Conservation (phyloP, 2,888 invertebrate species). For the Strigamia maritima region DNA sequence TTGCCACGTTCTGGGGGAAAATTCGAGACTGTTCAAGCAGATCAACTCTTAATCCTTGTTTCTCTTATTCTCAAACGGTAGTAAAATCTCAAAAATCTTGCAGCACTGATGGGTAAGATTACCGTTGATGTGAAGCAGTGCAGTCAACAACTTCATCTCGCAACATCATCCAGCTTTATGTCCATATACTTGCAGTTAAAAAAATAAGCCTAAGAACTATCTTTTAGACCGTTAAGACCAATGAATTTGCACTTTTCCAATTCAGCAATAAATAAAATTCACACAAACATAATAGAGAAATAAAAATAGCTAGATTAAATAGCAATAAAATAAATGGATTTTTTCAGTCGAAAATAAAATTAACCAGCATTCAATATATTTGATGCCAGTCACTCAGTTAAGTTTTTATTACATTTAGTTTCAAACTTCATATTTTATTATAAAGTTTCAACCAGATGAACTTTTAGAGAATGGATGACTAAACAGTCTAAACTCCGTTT, state of each 20-base stretch:
- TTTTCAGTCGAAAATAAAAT: not conserved
- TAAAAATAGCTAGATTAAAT: no score
- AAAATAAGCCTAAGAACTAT: not conserved
- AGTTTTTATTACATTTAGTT: not conserved
- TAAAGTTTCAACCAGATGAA: no score
- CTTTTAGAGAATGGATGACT: no score
- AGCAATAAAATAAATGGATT: no score
- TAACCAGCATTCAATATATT: not conserved
- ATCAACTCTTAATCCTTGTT: not conserved
- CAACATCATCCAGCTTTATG: not conserved
- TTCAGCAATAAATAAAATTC: not conserved
- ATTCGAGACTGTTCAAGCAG: not conserved
- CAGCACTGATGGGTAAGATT: not conserved
- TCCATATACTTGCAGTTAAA: not conserved
- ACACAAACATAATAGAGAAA: not conserved
- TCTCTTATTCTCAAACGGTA: not conserved
- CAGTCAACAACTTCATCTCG: not conserved
- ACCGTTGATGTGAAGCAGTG: not conserved
- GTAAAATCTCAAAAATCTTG: slow-evolving; percentile 5
- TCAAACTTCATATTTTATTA: not conserved
- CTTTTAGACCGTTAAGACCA: not conserved
- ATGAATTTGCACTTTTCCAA: not conserved
- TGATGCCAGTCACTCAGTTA: not conserved
- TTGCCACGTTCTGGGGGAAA: not conserved
- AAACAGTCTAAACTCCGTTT: no score